Evolutionary conservation across 1,140 invertebrate genomes (phyloP).

Genomic region (Drosophila micromelanica): DNA sequence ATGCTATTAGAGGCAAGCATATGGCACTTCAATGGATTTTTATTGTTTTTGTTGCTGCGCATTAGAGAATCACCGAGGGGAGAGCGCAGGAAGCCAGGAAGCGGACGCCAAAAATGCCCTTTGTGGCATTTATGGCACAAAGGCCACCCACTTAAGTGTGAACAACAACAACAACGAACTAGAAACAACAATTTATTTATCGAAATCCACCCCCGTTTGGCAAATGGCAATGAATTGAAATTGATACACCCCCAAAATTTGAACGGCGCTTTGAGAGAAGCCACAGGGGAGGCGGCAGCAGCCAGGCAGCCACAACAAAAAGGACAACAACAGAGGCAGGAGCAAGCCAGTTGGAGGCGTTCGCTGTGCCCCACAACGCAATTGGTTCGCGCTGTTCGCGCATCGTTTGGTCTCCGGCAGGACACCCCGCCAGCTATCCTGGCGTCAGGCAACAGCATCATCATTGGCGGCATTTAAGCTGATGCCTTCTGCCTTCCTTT

Average conservation of each 20-base stretch:
- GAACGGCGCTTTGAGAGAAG: conserved; percentile 60
- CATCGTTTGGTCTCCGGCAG: conserved; percentile 35
- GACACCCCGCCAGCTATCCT: conserved; percentile 45
- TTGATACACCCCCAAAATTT: conserved; percentile 81
- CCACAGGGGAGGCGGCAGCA: conserved; percentile 56
- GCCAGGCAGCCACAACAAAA: conserved; percentile 35
- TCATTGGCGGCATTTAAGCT: conserved; percentile 74
- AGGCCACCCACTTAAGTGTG: conserved; percentile 72
- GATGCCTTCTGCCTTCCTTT: conserved; percentile 27
- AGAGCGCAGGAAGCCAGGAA: not conserved
- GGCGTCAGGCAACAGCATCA: conserved; percentile 57
- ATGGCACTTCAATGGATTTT: conserved; percentile 46
- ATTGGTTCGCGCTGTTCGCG: conserved; percentile 37
- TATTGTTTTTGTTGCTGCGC: conserved; percentile 33
- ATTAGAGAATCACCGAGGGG: not conserved
- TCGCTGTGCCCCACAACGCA: conserved; percentile 44
- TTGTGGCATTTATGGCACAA: conserved; percentile 48
- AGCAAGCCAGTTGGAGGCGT: conserved; percentile 53
- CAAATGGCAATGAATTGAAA: conserved; percentile 78
- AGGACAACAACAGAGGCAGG: conserved; percentile 38
- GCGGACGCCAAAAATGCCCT: conserved; percentile 58
- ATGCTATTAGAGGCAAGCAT: conserved; percentile 45
- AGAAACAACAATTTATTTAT: conserved; percentile 10
- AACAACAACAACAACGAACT: conserved; percentile 37
- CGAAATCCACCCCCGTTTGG: conserved; percentile 72